Conservation (phyloP, 2,888 invertebrate species). For the Cetonia aurata region DNA sequence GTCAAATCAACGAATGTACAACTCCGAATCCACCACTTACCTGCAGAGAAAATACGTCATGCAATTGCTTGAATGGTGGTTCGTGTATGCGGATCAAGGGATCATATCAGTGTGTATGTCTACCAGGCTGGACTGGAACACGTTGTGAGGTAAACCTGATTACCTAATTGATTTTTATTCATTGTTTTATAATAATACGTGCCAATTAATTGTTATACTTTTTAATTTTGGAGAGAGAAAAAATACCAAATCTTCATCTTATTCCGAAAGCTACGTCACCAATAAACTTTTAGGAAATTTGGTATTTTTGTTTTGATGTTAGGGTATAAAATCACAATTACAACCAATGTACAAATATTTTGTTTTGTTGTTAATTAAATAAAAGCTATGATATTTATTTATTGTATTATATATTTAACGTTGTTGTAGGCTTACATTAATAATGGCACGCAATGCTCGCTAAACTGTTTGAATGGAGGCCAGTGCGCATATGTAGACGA, state of each 20-base stretch:
- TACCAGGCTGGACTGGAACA: constrained; percentile 70
- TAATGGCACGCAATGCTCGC: constrained; percentile 74
- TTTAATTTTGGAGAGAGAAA: no score
- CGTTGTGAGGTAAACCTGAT: constrained; percentile 68
- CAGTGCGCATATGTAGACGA: constrained; percentile 71
- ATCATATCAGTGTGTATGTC: constrained; percentile 70
- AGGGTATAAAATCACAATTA: no score
- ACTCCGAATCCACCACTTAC: constrained; percentile 58
- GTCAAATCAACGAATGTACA: constrained; percentile 70
- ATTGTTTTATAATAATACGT: neutral
- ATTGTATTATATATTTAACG: no score
- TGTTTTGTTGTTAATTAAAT: no score
- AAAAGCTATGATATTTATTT: no score
- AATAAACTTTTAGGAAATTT: no score
- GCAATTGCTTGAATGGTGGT: constrained; percentile 70
- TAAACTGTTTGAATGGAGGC: constrained; percentile 71
- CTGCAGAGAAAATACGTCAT: constrained; percentile 55
- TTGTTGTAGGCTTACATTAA: constrained; percentile 59
- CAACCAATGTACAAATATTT: no score
- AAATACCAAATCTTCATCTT: no score
- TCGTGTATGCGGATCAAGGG: constrained; percentile 68
- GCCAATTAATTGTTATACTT: no score
- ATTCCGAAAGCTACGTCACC: no score
- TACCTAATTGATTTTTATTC: neutral
- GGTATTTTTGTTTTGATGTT: no score